These are phyloP conservation scores for Rhynchophorus ferrugineus DNA, from an alignment of 1,140 invertebrate genomes.

Conservation along the genomic window DNA sequence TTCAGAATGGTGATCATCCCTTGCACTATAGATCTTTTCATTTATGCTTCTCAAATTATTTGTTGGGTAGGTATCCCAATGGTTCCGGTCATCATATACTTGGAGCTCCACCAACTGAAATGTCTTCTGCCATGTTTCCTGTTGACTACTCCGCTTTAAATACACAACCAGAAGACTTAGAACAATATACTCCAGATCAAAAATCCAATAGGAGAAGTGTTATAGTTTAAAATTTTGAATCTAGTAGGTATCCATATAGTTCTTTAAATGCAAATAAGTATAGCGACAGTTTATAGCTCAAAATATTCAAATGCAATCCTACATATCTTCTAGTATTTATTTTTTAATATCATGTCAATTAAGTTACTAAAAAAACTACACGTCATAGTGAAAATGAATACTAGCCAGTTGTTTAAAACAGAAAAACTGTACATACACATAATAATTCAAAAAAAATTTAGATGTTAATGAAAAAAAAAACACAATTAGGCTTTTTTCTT, in stretches of 20 bases:
- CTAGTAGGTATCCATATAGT: conserved; percentile 1
- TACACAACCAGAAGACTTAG: conserved; percentile 56
- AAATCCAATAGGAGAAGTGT: conserved; percentile 62
- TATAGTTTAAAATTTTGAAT: conserved; percentile 47
- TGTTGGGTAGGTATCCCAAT: conserved; percentile 61
- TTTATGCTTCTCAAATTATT: conserved; percentile 62
- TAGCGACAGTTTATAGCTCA: too few species aligned
- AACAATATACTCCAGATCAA: conserved; percentile 60
- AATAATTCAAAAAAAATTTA: conserved; percentile 2
- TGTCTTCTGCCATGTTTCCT: conserved; percentile 53
- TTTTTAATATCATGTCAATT: neutral
- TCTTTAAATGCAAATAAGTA: neutral
- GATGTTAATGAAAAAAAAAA: conserved; percentile 4
- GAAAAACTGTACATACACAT: conserved; percentile 12
- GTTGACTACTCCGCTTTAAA: conserved; percentile 68
- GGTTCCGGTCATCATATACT: conserved; percentile 65
- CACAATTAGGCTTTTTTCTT: conserved; percentile 16
- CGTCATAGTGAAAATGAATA: neutral
- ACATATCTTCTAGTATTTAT: too few species aligned
- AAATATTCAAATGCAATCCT: too few species aligned
- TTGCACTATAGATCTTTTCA: conserved; percentile 56
- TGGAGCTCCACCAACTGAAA: conserved; percentile 48
- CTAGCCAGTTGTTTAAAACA: neutral
- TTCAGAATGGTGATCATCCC: conserved; percentile 58
- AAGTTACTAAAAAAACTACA: neutral